Evolutionary conservation across 2,113 vertebrate genomes (phyloP), one percentile per base, ranked within the genome.

Genomic region (Pungitius pungitius): DNA sequence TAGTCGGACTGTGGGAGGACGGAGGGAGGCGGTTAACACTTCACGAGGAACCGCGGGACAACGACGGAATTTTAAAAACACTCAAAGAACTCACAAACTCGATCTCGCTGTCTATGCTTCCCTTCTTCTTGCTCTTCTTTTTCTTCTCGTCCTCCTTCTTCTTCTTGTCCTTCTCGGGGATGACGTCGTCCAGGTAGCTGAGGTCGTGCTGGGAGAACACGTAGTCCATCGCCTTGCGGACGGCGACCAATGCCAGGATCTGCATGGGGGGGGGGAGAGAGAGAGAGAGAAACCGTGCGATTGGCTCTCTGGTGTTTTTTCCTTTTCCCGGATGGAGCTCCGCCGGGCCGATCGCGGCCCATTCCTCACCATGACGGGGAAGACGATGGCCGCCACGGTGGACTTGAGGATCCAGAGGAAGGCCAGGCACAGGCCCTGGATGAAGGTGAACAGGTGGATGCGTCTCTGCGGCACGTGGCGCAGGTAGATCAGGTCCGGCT

Each of bases 141-240:
- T 96, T 98, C 93, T 99, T 99, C 77, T 99, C 97, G 0, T 99
- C 98, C 81, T 99, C 98, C 22, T 99, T 99, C 93, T 99, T 99
- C 80, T 99, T 99, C 93, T 99, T 99, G 88, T 99, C 98, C 69
- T 99, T 99, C 92, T 99, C 98, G 69, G 98, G 98, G 93, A 99
- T 99, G 90, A 99, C 94, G 26, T 99, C 98, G 0, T 99, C 98
- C 26, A 99, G 96, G 87, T 98, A 99, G 88, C 98, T 91, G 76
- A 99, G 95, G 89, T 99, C 96, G 0, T 99, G 97, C 86, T 99
- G 98, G 54, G 97, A 98, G 93, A 98, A 99, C 85, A 99, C 52
- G 89, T 96, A 98, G 92, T 99, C 98, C 98, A 99, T 98, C 72
- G 96, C 96, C 90, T 97, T 99, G 78, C 98, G 95, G 65, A 99